Percentiles rank a stretch among this genome's conserved stretches.
Evolutionary conservation across 2,797 vertebrate species (phyloP).

Genomic region (Scarus forsteni): DNA sequence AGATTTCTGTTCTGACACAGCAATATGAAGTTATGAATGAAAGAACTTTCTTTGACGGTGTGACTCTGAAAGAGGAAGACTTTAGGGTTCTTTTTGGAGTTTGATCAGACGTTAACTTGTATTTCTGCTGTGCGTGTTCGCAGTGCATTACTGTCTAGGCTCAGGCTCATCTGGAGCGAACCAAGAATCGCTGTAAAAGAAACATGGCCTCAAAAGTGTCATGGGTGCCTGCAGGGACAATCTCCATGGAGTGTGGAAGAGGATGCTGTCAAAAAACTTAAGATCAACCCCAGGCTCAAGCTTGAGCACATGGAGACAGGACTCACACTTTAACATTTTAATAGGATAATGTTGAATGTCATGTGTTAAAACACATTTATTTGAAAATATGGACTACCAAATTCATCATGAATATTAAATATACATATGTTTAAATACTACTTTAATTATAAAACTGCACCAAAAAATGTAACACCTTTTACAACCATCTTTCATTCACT

Average conservation of each 20-base stretch:
- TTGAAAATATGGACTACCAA: too few species aligned
- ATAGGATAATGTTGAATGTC: not conserved
- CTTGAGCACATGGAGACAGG: not conserved
- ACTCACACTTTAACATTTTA: not conserved
- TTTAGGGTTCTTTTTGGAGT: constrained; percentile 79
- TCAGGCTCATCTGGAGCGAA: constrained; percentile 35
- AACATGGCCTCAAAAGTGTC: constrained; percentile 47
- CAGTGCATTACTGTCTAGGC: constrained; percentile 31
- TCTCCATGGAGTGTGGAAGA: constrained; percentile 25
- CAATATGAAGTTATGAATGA: constrained; percentile 25
- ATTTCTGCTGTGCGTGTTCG: constrained; percentile 30
- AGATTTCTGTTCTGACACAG: too few species aligned
- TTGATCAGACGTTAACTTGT: constrained; percentile 48
- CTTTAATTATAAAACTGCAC: too few species aligned
- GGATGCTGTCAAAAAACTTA: constrained; percentile 40
- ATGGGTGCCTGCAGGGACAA: constrained; percentile 45
- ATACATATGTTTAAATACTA: too few species aligned
- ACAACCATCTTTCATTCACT: too few species aligned
- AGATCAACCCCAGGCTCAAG: constrained; percentile 3
- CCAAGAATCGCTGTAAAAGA: constrained; percentile 57
- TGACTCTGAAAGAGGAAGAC: constrained; percentile 33
- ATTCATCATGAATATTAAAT: too few species aligned
- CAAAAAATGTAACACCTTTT: too few species aligned
- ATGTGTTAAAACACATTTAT: too few species aligned
- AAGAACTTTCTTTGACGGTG: constrained; percentile 12